Evolutionary conservation across 1,140 invertebrate genomes (phyloP), one percentile per base, ranked within the genome.

Genomic region (Drosophila eugracilis): DNA sequence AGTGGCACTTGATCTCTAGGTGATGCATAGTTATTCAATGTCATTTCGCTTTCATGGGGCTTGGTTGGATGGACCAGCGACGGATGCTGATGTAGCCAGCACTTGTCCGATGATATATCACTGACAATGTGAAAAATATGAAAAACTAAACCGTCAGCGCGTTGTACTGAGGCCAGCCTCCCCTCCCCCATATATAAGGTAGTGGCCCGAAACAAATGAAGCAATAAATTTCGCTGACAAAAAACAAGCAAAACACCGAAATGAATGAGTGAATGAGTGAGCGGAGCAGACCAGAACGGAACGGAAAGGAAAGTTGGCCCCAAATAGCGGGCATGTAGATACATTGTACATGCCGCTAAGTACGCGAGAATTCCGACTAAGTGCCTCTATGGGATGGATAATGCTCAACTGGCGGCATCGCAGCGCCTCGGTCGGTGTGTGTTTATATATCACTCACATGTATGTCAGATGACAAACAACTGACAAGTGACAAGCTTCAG

Each of bases 381-480:
- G 83, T 88, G 83, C 84, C 66, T 62, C 62, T 65, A 58, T 72
- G 48, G 78, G 45, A 75, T 79, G 67, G 76, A 69, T 69, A 77
- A 77, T 75, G 49, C 57, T 54, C 53, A 34, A 41, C 58, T 41
- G 52, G 37, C 42, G 53, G 50, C 45, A 47, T 55, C 36, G 37
- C 50, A 26, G 37, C 58, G 42, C 36, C 41, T 22, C 21, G 9
- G 32, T 71, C 45, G 54, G 78, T 72, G 84, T 83, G 83, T 86
- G 83, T 88, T 86, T 86, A 88, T 88, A 86, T 88, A 86, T 86
- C 83, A 86, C 83, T 88, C 84, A 78, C 78, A 83, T 88, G 71
- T 83, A 83, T 88, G 83, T 88, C 83, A 83, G 75, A 89, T 88
- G 83, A 88, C 84, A 88, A 88, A 89, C 83, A 88, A 88, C 84